Percentiles rank a stretch among this genome's conserved stretches.
phyloP scores from a whole-genome alignment of 2,888 invertebrate species.

The Pseudolycoriella hygida region DNA sequence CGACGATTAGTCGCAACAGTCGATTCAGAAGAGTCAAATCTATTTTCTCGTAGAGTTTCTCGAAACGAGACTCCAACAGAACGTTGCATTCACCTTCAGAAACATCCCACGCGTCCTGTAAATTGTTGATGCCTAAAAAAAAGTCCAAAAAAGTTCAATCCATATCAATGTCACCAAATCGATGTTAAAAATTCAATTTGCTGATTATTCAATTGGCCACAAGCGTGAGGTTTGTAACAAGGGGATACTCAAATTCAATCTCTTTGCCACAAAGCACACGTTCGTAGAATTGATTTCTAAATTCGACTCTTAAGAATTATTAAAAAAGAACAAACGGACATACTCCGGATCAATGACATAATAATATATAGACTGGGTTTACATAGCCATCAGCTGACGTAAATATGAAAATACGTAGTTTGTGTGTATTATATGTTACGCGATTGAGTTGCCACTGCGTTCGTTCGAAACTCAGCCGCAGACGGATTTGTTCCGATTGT shows the following conservation, averaged over 20 bases:
- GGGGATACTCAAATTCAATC: constrained; percentile 43
- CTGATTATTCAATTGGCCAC: constrained; percentile 18
- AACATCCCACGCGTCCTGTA: constrained; percentile 98
- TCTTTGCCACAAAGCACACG: constrained; percentile 48
- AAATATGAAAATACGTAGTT: no score
- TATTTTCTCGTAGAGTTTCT: constrained; percentile 99
- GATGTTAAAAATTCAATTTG: neutral
- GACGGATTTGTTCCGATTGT: no score
- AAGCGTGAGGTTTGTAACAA: constrained; percentile 53
- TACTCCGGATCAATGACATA: no score
- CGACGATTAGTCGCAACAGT: constrained; percentile 88
- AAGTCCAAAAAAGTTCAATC: neutral
- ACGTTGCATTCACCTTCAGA: constrained; percentile 98
- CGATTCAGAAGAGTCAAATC: constrained; percentile 95
- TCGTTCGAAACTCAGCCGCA: no score
- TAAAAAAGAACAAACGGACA: no score
- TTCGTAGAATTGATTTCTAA: constrained; percentile 13
- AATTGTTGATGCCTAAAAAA: constrained; percentile 69
- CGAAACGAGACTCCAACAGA: constrained; percentile 87
- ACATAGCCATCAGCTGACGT: no score
- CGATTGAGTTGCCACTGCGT: no score
- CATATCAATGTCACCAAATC: neutral
- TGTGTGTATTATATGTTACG: no score
- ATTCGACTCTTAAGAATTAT: neutral
- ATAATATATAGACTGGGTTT: no score